phyloP scores from a whole-genome alignment of 2,113 vertebrate genomes.

The Pongo pygmaeus region DNA sequence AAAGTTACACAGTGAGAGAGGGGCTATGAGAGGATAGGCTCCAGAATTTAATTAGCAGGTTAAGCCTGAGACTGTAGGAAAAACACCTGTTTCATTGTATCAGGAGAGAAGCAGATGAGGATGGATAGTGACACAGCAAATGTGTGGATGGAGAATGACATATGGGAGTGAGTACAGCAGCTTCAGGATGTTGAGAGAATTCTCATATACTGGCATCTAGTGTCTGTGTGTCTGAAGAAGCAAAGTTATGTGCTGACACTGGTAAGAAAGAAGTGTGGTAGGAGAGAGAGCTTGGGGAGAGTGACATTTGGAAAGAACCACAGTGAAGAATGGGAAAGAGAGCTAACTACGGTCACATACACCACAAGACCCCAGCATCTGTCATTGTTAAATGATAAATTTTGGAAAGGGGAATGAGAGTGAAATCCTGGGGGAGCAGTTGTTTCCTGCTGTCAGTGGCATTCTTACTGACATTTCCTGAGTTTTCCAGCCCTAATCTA shows the following conservation, averaged over 20 bases:
- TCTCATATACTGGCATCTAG: neutral
- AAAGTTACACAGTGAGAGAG: neutral
- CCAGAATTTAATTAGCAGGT: neutral
- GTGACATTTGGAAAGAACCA: neutral
- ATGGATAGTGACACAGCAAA: neutral
- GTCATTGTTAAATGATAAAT: neutral
- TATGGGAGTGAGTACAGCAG: neutral
- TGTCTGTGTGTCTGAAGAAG: neutral
- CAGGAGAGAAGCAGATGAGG: neutral
- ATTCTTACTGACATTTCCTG: neutral
- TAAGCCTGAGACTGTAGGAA: neutral
- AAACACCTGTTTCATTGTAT: neutral
- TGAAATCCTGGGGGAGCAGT: neutral
- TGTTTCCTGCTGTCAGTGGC: neutral
- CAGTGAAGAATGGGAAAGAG: neutral
- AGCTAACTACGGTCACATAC: neutral
- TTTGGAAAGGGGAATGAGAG: neutral
- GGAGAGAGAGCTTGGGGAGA: neutral
- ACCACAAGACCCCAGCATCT: neutral
- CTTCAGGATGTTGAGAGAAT: neutral
- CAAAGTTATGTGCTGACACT: neutral
- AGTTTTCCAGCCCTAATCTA: neutral
- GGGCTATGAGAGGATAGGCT: neutral
- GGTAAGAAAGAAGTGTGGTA: neutral
- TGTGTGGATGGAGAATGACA: neutral